Conservation (phyloP, 2,797 vertebrate genomes). For the Champsocephalus gunnari region DNA sequence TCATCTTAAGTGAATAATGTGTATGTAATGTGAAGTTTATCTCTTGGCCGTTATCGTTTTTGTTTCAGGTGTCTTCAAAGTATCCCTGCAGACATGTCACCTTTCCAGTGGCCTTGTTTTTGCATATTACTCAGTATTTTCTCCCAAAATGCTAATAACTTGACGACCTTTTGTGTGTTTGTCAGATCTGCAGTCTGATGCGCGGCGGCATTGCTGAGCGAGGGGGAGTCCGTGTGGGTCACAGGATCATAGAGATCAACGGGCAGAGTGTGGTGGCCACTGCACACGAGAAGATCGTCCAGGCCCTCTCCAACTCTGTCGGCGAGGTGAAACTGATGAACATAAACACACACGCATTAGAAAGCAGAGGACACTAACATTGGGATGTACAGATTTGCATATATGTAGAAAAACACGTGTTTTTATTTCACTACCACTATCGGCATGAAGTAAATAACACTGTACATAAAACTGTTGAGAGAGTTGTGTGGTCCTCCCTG, state of each 20-base stretch:
- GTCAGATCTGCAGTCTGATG: conserved; percentile 98
- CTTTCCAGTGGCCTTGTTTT: neutral
- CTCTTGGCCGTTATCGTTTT: neutral
- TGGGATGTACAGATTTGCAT: neutral
- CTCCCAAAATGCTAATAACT: neutral
- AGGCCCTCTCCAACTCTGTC: conserved; percentile 98
- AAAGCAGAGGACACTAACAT: neutral
- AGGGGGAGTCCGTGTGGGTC: conserved; percentile 96
- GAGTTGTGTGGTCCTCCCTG: neutral
- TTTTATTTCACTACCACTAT: neutral
- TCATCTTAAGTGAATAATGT: conserved; percentile 8
- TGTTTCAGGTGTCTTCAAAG: neutral
- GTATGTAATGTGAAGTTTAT: conserved; percentile 3
- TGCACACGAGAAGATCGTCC: conserved; percentile 98
- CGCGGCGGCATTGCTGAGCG: conserved; percentile 96
- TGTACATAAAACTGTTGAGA: neutral
- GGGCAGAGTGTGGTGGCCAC: conserved; percentile 98
- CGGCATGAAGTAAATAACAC: neutral
- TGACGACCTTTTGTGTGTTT: neutral
- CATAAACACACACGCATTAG: neutral
- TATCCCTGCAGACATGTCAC: neutral
- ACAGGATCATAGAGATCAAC: conserved; percentile 98
- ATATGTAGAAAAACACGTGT: neutral
- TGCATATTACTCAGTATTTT: neutral
- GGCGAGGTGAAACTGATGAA: conserved; percentile 90